Evolutionary conservation across 2,888 invertebrate genomes (phyloP).

Genomic region (Camponotus fellah): DNA sequence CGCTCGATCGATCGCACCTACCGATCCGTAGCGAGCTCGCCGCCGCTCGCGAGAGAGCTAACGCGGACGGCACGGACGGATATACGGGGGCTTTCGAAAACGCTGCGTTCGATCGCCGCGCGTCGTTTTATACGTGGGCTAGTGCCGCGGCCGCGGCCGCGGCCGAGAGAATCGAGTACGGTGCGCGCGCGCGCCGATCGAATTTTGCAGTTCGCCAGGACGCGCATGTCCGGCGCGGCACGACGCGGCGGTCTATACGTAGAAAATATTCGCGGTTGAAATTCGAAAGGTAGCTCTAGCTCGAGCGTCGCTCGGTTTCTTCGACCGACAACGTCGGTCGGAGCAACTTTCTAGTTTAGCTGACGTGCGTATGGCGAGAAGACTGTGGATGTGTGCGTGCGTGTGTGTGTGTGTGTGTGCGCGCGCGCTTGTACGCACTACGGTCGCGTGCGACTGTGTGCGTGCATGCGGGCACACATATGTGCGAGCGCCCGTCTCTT

Average conservation of each 20-base stretch:
- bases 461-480: constrained; percentile 48
- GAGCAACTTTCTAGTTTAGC: constrained; percentile 86
- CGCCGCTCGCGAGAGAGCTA: constrained; percentile 42
- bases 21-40: constrained; percentile 53
- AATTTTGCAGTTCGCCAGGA: constrained; percentile 49
- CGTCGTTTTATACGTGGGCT: constrained; percentile 53
- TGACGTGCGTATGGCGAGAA: constrained; percentile 77
- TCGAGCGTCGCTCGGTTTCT: constrained; percentile 76
- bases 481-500: constrained; percentile 35
- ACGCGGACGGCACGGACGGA: constrained; percentile 31
- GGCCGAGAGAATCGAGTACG: constrained; percentile 53
- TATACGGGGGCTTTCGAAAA: constrained; percentile 40
- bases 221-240: constrained; percentile 40
- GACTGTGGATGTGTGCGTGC: constrained; percentile 38
- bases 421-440: constrained; percentile 42
- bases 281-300: constrained; percentile 84
- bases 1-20: constrained; percentile 57
- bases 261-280: constrained; percentile 78
- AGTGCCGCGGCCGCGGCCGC: constrained; percentile 47
- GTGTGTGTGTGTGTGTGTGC: constrained; percentile 50
- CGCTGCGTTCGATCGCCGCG: constrained; percentile 50
- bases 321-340: constrained; percentile 77
- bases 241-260: constrained; percentile 40
- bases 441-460: constrained; percentile 32
- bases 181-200: constrained; percentile 49